Evolutionary conservation across 2,113 vertebrate genomes (phyloP).

Genomic region (Apus apus): DNA sequence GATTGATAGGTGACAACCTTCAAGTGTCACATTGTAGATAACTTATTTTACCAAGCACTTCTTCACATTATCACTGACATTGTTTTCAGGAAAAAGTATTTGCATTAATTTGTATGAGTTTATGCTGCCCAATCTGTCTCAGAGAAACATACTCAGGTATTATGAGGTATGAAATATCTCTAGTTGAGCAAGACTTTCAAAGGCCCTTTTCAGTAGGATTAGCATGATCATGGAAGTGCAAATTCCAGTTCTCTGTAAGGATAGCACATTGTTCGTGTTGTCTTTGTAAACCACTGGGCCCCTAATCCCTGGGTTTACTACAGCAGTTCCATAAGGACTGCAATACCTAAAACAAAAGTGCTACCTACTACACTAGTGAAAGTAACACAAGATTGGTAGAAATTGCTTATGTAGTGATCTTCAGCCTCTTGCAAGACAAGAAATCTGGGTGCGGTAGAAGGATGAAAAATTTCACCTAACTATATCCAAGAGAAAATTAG

Average conservation of each 20-base stretch:
- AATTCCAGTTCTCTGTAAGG: background rate
- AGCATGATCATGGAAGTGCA: background rate
- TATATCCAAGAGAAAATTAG: background rate
- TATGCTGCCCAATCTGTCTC: background rate
- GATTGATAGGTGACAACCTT: background rate
- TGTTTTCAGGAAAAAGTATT: background rate
- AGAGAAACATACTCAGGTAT: background rate
- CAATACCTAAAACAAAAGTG: background rate
- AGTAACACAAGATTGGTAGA: background rate
- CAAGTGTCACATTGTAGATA: background rate
- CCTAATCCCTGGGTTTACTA: background rate
- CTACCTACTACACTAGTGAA: background rate
- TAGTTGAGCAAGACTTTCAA: background rate
- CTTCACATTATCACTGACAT: background rate
- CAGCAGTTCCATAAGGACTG: background rate
- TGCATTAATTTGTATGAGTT: background rate
- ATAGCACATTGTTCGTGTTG: background rate
- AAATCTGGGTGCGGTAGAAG: background rate
- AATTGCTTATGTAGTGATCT: background rate
- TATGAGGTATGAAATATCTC: background rate
- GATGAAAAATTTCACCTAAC: background rate
- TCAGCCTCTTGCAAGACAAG: background rate
- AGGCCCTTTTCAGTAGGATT: background rate
- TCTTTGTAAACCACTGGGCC: background rate
- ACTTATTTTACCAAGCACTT: slow-evolving; percentile 4